phyloP scores from a whole-genome alignment of 2,113 vertebrate genomes.

The Motacilla tschutschensis region DNA sequence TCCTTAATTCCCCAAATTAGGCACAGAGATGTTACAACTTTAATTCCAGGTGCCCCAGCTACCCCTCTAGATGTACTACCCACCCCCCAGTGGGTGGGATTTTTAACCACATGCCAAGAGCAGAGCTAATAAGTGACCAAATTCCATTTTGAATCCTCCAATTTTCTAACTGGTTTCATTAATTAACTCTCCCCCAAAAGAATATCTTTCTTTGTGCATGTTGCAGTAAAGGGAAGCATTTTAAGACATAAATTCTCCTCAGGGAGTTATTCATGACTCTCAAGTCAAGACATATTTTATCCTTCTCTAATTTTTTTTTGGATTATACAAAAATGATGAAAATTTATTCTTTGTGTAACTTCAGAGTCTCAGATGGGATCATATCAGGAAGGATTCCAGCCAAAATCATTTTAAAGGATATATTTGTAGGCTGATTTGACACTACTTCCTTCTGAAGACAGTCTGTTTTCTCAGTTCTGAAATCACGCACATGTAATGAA shows the following conservation, averaged over 20 bases:
- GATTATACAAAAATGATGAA: background rate
- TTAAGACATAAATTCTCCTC: background rate
- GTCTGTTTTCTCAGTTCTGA: slow-evolving; percentile 20
- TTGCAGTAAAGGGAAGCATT: background rate
- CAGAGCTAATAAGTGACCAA: background rate
- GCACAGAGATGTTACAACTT: background rate
- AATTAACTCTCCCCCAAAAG: background rate
- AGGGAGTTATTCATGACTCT: background rate
- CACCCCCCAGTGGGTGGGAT: background rate
- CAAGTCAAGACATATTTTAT: background rate
- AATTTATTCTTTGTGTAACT: background rate
- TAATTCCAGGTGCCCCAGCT: background rate
- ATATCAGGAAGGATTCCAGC: background rate
- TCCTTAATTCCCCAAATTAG: background rate
- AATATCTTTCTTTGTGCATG: background rate
- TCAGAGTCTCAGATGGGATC: background rate
- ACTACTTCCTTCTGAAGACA: background rate
- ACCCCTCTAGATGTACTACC: background rate
- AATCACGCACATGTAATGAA: background rate
- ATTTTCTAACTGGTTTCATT: background rate
- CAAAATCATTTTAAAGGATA: slow-evolving; percentile 10
- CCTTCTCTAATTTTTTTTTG: background rate
- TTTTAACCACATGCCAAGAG: background rate
- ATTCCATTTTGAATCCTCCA: background rate
- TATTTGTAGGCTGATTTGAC: slow-evolving; percentile 5